phyloP scores from a whole-genome alignment of 2,888 invertebrate genomes.

The Hydroisotoma schaefferi region DNA sequence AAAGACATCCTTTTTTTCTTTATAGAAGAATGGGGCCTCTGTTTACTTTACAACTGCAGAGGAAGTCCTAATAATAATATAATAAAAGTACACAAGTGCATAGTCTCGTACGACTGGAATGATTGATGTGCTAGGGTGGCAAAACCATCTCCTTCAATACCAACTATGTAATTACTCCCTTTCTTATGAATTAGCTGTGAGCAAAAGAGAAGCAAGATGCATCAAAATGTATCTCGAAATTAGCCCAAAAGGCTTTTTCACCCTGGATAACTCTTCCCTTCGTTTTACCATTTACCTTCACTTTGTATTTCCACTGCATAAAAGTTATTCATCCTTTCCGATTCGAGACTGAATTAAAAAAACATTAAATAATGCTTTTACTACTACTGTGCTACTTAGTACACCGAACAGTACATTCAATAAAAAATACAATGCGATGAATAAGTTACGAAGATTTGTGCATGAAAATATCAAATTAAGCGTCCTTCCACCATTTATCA shows the following conservation, averaged over 20 bases:
- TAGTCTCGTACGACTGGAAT: constrained; percentile 34
- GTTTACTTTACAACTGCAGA: not conserved
- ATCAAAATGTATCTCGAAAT: constrained; percentile 14
- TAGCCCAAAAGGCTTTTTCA: constrained; percentile 22
- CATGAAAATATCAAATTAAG: too few relatives aligned
- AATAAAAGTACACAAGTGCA: constrained; percentile 19
- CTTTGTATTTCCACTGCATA: too few relatives aligned
- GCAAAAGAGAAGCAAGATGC: not conserved
- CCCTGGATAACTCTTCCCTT: constrained; percentile 17
- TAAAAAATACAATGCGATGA: too few relatives aligned
- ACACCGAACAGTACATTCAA: too few relatives aligned
- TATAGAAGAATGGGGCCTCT: constrained; percentile 7
- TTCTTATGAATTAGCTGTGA: constrained; percentile 39
- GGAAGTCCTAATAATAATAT: not conserved
- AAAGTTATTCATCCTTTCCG: too few relatives aligned
- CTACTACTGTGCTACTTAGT: too few relatives aligned
- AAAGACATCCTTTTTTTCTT: too few relatives aligned
- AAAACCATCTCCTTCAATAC: constrained; percentile 22
- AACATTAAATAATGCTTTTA: too few relatives aligned
- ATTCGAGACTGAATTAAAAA: not conserved
- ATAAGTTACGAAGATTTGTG: too few relatives aligned
- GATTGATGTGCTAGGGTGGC: constrained; percentile 39
- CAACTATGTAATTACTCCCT: constrained; percentile 33
- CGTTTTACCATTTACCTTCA: constrained; percentile 1
- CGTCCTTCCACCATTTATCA: too few relatives aligned